Evolutionary conservation across 2,888 invertebrate genomes (phyloP).

Genomic region (Steinernema scapterisci): DNA sequence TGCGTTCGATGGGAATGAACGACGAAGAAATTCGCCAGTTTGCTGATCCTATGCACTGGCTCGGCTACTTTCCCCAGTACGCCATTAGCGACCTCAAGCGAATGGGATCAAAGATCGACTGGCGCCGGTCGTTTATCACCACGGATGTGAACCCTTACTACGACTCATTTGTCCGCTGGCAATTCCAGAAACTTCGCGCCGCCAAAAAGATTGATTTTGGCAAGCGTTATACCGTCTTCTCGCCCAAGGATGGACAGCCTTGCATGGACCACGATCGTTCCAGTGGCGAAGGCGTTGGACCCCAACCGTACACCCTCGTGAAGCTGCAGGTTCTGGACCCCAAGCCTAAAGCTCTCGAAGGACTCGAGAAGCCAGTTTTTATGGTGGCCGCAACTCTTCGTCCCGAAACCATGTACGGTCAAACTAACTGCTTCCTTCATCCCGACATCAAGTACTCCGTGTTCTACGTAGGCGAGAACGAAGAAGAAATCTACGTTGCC

Average conservation of each 20-base stretch:
- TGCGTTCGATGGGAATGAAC: conserved; percentile 85
- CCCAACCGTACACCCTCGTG: conserved; percentile 94
- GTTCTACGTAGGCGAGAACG: conserved; percentile 75
- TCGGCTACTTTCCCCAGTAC: conserved; percentile 93
- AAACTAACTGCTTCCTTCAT: conserved; percentile 97
- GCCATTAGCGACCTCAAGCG: conserved; percentile 83
- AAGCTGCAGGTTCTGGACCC: conserved; percentile 79
- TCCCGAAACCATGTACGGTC: conserved; percentile 99
- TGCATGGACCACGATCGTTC: conserved; percentile 99
- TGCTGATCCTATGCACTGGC: conserved; percentile 87
- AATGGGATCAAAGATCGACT: conserved; percentile 89
- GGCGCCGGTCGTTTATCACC: conserved; percentile 96
- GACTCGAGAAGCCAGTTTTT: conserved; percentile 73
- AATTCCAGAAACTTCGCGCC: conserved; percentile 83
- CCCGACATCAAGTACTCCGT: conserved; percentile 87
- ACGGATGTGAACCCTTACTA: conserved; percentile 96
- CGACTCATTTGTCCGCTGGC: conserved; percentile 97
- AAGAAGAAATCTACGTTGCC: conserved; percentile 80
- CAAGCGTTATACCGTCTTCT: conserved; percentile 93
- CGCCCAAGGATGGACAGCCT: conserved; percentile 93
- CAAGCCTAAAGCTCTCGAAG: conserved; percentile 66
- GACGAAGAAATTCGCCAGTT: conserved; percentile 92
- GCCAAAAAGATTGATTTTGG: conserved; percentile 92
- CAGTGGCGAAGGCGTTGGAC: conserved; percentile 93
- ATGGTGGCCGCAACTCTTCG: conserved; percentile 95